Conservation (phyloP, 2,888 invertebrate species). For the Callyntrura sp. region DNA sequence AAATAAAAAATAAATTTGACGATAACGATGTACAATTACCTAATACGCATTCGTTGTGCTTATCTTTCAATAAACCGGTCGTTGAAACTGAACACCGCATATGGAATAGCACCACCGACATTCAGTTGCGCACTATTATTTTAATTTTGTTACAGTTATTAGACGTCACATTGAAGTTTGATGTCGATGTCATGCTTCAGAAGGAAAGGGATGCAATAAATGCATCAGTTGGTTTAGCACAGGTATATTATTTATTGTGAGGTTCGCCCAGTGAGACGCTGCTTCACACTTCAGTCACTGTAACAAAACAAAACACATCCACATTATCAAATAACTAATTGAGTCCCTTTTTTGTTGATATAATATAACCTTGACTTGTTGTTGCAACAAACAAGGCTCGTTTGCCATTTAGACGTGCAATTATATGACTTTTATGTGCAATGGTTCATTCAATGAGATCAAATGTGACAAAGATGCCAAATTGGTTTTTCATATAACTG, state of each 20-base stretch:
- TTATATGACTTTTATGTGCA: background rate
- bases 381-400: background rate
- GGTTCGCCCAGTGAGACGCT: background rate
- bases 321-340: background rate
- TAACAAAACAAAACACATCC: constrained; percentile 12
- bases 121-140: too few species aligned
- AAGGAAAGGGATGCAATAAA: background rate
- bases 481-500: background rate
- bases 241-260: background rate
- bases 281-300: background rate
- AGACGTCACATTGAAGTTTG: too few species aligned
- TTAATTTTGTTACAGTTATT: too few species aligned
- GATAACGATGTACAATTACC: too few species aligned
- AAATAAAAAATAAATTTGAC: too few species aligned
- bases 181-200: too few species aligned
- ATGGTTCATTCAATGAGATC: background rate
- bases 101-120: too few species aligned
- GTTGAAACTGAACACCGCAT: too few species aligned
- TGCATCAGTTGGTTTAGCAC: background rate
- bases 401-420: background rate
- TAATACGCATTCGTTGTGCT: too few species aligned
- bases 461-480: background rate
- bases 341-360: background rate
- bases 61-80: too few species aligned
- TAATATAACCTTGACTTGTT: constrained; percentile 16